These are phyloP conservation scores for Cephalophus harveyi DNA, from an alignment of 2,113 vertebrate species.

Conservation along the genomic window DNA sequence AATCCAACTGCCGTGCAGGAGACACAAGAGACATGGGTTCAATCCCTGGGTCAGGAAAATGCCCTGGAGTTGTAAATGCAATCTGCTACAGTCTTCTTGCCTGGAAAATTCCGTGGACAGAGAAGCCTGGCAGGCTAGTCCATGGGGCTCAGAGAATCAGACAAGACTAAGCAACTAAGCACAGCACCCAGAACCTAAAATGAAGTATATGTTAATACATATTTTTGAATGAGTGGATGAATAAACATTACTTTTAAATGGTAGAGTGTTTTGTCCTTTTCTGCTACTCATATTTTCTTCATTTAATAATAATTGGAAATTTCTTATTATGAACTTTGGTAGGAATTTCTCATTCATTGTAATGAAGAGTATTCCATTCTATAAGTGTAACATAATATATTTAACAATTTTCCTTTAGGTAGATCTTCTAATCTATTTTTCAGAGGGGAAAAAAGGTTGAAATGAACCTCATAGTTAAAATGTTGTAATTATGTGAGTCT, in stretches of 20 bases:
- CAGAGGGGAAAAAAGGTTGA: not conserved
- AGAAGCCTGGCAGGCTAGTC: not conserved
- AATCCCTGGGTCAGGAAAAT: not conserved
- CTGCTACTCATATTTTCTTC: not conserved
- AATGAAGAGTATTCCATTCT: not conserved
- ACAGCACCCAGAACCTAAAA: not conserved
- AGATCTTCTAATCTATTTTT: not conserved
- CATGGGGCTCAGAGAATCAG: not conserved
- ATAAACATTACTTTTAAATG: not conserved
- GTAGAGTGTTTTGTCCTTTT: not conserved
- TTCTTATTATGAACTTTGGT: not conserved
- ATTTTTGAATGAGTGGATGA: not conserved
- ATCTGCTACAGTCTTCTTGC: not conserved
- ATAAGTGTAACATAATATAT: not conserved
- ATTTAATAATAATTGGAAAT: not conserved
- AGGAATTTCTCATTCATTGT: not conserved
- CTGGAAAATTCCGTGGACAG: not conserved
- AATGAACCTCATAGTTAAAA: not conserved
- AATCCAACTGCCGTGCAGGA: not conserved
- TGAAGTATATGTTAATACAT: not conserved
- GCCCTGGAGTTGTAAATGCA: not conserved
- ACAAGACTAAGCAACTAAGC: not conserved
- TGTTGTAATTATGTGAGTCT: not conserved
- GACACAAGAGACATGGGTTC: not conserved
- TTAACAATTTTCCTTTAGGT: not conserved